Base-by-base conservation (phyloP, 2,888 invertebrate genomes). In the Xestia c-nigrum region DNA sequence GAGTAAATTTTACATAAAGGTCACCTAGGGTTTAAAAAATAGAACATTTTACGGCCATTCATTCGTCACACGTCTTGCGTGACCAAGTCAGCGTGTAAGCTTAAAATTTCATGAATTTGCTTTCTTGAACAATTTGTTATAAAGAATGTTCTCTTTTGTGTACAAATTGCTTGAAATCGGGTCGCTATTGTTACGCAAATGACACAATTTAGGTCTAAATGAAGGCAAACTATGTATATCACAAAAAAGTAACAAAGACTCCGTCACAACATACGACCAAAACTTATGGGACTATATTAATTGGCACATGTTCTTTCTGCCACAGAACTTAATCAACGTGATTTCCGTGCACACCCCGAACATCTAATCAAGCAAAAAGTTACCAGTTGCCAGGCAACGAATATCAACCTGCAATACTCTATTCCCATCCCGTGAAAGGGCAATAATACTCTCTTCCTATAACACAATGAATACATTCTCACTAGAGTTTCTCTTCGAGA, bases 401-500 rank as follows among this genome's bases (percentile, higher is more conserved):
- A 72, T 64, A 77, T 40, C 31, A 71, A 72, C n/a, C 40, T 24
- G 52, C 50, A 50, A 84, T 57, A 55, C 38, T 66, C 31, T 70
- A 63, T 47, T 55, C 12, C 43, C 46, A 57, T 47, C 24, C 64
- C 38, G 46, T 40, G 50, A 19, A 47, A 43, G 4, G 43, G 31
- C 65, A 74, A 83, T 74, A 71, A 50, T 63, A 47, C 52, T 61
- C 70, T 16, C n/a, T 64, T 52, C 43, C 24, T 24, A 63, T 52
- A n/a, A 84, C 91, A 92, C 87, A 64, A 90, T 91, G 91, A 92
- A 92, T 93, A 94, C 84, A 93, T 89, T 83, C 43, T 84, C 81
- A 85, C 83, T n/a, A n/a, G n/a, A n/a, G n/a, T n/a, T n/a, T n/a
- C n/a, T n/a, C n/a, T n/a, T n/a, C n/a, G n/a, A n/a, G n/a, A n/a